Conservation (phyloP, 2,113 vertebrate species). For the Leucoraja erinaceus region DNA sequence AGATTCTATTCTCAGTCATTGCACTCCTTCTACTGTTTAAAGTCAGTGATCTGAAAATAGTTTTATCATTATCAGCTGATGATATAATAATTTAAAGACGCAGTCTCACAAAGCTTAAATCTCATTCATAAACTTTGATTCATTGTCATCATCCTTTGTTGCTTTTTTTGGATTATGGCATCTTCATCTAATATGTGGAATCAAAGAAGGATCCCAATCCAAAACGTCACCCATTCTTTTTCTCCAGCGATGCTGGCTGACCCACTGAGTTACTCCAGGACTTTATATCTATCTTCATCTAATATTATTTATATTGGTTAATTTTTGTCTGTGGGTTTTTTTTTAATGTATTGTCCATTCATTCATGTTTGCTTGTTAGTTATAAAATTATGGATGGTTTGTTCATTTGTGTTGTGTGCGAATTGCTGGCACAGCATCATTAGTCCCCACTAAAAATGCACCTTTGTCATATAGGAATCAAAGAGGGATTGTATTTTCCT, state of each 20-base stretch:
- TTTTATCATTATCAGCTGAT: not conserved
- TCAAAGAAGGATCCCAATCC: no score
- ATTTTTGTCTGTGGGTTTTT: not conserved
- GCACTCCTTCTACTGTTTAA: not conserved
- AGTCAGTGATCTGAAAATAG: not conserved
- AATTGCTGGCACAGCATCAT: not conserved
- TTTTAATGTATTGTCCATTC: not conserved
- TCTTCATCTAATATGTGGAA: not conserved
- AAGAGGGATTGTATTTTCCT: not conserved
- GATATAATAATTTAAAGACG: not conserved
- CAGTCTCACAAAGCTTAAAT: not conserved
- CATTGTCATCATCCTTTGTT: not conserved
- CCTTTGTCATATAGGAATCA: no score
- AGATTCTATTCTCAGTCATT: not conserved
- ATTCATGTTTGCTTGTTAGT: not conserved
- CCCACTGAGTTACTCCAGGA: no score
- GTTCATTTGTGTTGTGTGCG: no score
- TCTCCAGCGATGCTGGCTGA: no score
- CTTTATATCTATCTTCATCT: no score
- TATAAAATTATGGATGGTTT: not conserved
- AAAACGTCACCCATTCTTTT: no score
- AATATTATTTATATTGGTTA: not conserved
- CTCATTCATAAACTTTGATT: not conserved
- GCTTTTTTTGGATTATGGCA: not conserved
- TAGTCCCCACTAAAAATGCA: not conserved